Evolutionary conservation across 2,888 invertebrate genomes (phyloP).

Genomic region (Lasioglossum leucozonium): DNA sequence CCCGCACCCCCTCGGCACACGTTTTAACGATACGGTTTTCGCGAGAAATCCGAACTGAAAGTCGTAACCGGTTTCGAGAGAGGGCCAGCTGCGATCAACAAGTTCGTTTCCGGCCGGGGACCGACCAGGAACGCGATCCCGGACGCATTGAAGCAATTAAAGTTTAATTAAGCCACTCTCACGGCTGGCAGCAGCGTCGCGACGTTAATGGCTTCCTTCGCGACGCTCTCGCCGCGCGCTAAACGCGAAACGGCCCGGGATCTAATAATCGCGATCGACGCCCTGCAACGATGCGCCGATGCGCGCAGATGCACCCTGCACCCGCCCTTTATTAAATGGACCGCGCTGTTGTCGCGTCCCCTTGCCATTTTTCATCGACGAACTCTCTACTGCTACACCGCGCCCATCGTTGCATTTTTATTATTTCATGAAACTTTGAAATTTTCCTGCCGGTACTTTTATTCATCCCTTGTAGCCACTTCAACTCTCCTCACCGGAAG

Average conservation of each 20-base stretch:
- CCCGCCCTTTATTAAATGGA: slow-evolving; percentile 41
- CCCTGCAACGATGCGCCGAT: not conserved
- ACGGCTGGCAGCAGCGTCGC: slow-evolving; percentile 10
- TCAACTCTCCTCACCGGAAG: not conserved
- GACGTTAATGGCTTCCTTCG: slow-evolving; percentile 39
- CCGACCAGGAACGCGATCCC: slow-evolving; percentile 45
- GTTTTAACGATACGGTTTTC: not conserved
- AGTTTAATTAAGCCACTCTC: slow-evolving; percentile 61
- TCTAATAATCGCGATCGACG: slow-evolving; percentile 57
- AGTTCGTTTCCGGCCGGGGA: slow-evolving; percentile 42
- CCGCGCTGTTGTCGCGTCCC: slow-evolving; percentile 1
- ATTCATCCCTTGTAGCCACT: not conserved
- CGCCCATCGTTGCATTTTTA: not conserved
- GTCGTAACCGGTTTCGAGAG: slow-evolving; percentile 9
- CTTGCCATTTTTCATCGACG: not conserved
- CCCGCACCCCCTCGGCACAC: not conserved
- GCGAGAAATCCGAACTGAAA: slow-evolving; percentile 9
- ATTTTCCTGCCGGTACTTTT: not conserved
- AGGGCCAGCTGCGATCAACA: slow-evolving; percentile 42
- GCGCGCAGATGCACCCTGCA: slow-evolving; percentile 19
- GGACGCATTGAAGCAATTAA: slow-evolving; percentile 59
- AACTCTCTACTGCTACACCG: not conserved
- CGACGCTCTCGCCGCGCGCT: slow-evolving; percentile 21
- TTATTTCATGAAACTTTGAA: not conserved
- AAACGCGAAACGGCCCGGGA: slow-evolving; percentile 1